Evolutionary conservation across 2,113 vertebrate genomes (phyloP).

Genomic region (Heptranchias perlo): DNA sequence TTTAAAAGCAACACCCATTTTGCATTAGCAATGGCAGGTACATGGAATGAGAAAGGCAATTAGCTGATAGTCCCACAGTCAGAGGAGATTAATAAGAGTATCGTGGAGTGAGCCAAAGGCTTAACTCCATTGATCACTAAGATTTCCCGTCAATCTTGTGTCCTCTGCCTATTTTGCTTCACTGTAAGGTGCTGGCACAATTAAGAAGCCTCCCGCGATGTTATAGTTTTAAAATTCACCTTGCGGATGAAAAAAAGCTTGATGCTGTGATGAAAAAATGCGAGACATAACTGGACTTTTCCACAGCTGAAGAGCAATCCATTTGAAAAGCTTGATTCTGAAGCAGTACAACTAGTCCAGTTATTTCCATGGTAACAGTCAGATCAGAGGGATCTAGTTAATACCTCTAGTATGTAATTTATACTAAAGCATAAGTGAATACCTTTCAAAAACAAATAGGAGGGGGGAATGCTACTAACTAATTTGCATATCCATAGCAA

Average conservation of each 20-base stretch:
- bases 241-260: neutral
- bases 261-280: neutral
- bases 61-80: neutral
- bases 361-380: neutral
- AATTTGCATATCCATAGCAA: neutral
- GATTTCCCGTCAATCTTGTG: neutral
- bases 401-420: neutral
- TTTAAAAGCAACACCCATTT: neutral
- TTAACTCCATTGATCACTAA: neutral
- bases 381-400: neutral
- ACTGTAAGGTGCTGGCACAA: neutral
- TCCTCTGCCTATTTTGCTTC: neutral
- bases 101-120: neutral
- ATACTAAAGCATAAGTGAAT: neutral
- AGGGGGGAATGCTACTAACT: neutral
- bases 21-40: neutral
- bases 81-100: neutral
- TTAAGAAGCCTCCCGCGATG: neutral
- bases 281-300: neutral
- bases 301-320: neutral
- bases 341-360: neutral
- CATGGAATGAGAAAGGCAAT: neutral
- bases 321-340: constrained; percentile 14
- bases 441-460: neutral
- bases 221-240: neutral